Evolutionary conservation across 2,113 vertebrate genomes (phyloP).

Genomic region (Brachypteracias leptosomus): DNA sequence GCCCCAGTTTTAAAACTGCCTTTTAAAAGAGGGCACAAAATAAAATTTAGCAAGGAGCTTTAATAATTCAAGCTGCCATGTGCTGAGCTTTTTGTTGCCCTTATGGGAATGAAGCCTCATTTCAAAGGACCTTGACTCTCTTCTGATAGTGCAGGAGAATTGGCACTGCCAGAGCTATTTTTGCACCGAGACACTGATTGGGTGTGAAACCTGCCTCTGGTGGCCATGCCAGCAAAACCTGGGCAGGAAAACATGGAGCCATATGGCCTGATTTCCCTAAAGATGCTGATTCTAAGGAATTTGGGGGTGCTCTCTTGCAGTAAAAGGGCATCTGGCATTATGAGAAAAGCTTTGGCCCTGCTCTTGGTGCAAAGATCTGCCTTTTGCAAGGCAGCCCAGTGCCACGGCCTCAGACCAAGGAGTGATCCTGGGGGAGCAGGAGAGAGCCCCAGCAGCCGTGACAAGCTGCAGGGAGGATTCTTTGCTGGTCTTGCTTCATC

Average conservation of each 20-base stretch:
- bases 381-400: neutral
- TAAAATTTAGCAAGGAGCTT: conserved; percentile 5
- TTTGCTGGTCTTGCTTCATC: neutral
- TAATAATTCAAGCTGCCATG: neutral
- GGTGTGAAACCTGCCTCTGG: neutral
- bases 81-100: neutral
- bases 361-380: neutral
- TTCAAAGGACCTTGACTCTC: conserved; percentile 39
- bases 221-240: neutral
- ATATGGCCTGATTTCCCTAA: neutral
- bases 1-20: neutral
- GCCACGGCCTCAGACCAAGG: accelerated
- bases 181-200: neutral
- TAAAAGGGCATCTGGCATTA: neutral
- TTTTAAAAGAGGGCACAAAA: conserved; percentile 23
- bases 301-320: neutral
- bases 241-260: neutral
- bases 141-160: neutral
- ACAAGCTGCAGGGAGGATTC: neutral
- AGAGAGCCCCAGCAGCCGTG: neutral
- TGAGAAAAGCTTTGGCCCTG: neutral
- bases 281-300: neutral
- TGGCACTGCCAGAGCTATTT: conserved; percentile 39
- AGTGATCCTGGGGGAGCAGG: accelerated
- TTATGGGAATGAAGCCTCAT: neutral